Percentiles rank a stretch among this genome's conserved stretches.
Evolutionary conservation across 2,797 vertebrate species (phyloP).

Genomic region (Hipposideros larvatus): DNA sequence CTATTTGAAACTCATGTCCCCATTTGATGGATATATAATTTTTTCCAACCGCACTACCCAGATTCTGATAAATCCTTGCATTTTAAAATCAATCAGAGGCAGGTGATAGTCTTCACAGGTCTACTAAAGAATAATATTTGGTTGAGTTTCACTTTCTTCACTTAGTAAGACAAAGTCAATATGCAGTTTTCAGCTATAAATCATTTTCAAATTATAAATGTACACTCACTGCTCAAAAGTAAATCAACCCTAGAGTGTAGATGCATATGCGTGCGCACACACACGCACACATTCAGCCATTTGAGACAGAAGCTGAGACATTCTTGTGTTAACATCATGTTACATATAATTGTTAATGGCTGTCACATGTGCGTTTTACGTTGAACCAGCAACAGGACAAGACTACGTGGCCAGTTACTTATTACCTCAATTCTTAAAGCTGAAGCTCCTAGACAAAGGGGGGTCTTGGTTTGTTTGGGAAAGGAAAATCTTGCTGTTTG

Average conservation of each 20-base stretch:
- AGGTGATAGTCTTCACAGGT: neutral
- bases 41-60: neutral
- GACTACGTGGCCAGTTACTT: neutral
- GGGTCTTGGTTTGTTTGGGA: neutral
- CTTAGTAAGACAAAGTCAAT: constrained; percentile 45
- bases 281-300: neutral
- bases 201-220: constrained; percentile 52
- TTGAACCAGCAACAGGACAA: neutral
- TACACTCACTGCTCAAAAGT: neutral
- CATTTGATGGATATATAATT: constrained; percentile 6
- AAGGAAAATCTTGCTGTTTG: neutral
- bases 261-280: neutral
- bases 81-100: constrained; percentile 43
- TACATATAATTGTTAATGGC: neutral
- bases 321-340: neutral
- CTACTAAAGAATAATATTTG: constrained; percentile 43
- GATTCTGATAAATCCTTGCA: constrained; percentile 12
- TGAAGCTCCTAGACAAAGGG: neutral
- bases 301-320: neutral
- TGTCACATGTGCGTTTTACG: neutral
- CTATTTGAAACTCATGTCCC: neutral
- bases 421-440: neutral
- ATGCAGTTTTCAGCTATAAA: neutral
- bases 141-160: constrained; percentile 21
- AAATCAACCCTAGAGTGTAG: neutral